Base-by-base conservation (phyloP, 1,140 invertebrate species). In the Tribolium madens region DNA sequence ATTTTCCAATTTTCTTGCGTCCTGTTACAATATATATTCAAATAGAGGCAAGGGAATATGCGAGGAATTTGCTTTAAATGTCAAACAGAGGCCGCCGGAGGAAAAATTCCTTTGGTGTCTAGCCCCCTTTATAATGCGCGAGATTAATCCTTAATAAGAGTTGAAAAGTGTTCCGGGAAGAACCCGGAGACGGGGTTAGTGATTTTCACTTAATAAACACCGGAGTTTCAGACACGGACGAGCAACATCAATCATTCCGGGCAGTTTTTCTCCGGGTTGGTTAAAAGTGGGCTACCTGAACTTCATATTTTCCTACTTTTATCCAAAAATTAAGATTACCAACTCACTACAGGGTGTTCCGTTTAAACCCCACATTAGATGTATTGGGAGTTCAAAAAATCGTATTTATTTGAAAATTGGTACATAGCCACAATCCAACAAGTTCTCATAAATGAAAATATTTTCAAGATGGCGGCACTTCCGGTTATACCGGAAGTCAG, bases 121-220 rank as follows among this genome's bases (percentile, higher is more conserved):
- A 9, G 13, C 57, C 13, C 48, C 57, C 57, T 57, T 64, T 33
- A 64, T 64, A 64, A 64, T 18, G 57, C 57, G 57, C 21, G 26
- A 64, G 57, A 64, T 64, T 64, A 64, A 64, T 64, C 57, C 57
- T 33, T 64, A 64, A 64, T 64, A 64, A 64, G 57, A 64, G 21
- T 33, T 64, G 57, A 64, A 64, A 64, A 64, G 57, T 64, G 57
- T 64, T 64, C 17, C 15, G 52, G 57, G 57, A 33, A 64, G 21
- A 26, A 64, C 10, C 13, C 57, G 26, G 21, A 36, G 21, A 33
- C n/a, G 10, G 57, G 57, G 57, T 31, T 64, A 64, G 57, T 64
- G 57, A 64, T 64, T 64, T 64, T 64, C 57, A 64, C 57, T 64
- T 64, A 64, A 64, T 64, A 64, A 64, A 64, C 57, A 64, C 36